Base-by-base conservation (phyloP, 2,888 invertebrate genomes). In the Hydraecia micacea region DNA sequence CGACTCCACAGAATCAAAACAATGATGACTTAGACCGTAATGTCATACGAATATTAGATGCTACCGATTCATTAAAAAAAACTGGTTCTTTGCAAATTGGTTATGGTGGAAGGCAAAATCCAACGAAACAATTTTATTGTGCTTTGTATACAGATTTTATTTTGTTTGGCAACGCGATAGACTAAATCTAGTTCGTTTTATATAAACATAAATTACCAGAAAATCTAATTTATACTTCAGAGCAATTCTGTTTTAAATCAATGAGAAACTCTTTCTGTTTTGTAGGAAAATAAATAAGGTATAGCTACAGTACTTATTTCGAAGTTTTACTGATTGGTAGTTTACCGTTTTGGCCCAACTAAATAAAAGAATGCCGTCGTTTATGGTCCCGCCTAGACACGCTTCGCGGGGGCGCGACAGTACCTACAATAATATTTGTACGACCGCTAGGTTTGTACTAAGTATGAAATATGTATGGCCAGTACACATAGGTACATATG, bases 361-460 rank as follows among this genome's bases (percentile, higher is more conserved):
- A n/a, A 66, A 79, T 52, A 79, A 81, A 75, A 75, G 28, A 42
- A 49, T 2, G 6, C 15, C 55, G 15, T n/a, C 18, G 63, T 79
- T 52, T 73, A 80, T 55, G 18, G 55, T 11, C 13, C 52, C 28
- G 15, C 15, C 15, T 28, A 63, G 63, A 80, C 28, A 28, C 13
- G 9, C 28, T 28, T 55, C 28, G 63, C 60, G 36, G 49, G 18
- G 39, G 28, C 32, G 32, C 28, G 52, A 25, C 81, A 21, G 0
- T 39, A 39, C n/a, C n/a, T n/a, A n/a, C 4, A 11, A 36, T 46
- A 80, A 78, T 80, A 28, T 80, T 73, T 78, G 72, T 42, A 28
- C 42, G 36, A 71, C 49, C 62, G 25, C 9, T 60, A 52, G 62
- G 42, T 63, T 36, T 80, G 42, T 36, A 55, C 52, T 71, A 11